Conservation (phyloP, 1,140 invertebrate species). For the Batillaria attramentaria region DNA sequence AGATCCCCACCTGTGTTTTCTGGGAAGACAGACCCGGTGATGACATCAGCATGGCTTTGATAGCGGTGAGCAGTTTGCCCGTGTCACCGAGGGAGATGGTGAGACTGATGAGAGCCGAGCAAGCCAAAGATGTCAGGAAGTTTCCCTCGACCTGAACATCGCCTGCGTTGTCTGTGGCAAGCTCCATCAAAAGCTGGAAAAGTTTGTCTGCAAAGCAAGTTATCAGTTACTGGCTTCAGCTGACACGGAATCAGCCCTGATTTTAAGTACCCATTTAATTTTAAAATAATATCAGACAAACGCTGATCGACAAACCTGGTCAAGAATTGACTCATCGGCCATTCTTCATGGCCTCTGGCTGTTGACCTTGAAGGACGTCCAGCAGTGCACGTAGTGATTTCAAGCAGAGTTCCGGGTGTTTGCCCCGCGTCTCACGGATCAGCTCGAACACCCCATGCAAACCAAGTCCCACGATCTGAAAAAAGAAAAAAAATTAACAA, state of each 20-base stretch:
- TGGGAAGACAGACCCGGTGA: conserved; percentile 83
- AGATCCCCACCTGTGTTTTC: conserved; percentile 80
- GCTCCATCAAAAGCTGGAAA: conserved; percentile 84
- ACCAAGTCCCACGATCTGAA: conserved; percentile 90
- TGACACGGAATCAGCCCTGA: neutral
- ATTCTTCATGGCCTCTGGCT: conserved; percentile 85
- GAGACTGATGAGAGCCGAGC: conserved; percentile 90
- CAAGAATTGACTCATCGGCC: no score
- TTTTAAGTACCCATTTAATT: no score
- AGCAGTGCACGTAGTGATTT: conserved; percentile 89
- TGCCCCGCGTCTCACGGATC: conserved; percentile 86
- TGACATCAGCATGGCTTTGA: conserved; percentile 91
- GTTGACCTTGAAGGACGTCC: conserved; percentile 91
- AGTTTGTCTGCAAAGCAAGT: conserved; percentile 78
- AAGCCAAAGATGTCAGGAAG: conserved; percentile 86
- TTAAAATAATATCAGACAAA: no score
- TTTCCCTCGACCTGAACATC: conserved; percentile 49
- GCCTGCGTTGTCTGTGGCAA: conserved; percentile 76
- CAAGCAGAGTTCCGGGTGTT: conserved; percentile 88
- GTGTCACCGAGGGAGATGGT: conserved; percentile 94
- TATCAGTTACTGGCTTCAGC: neutral
- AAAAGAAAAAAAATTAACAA: conserved; percentile 24
- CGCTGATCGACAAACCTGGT: no score
- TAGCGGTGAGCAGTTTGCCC: conserved; percentile 89
- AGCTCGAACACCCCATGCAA: conserved; percentile 92